A percentile compares a stretch with the other conserved stretches of the same genome.
Conservation (phyloP, 2,888 invertebrate species). For the Globia sparganii region DNA sequence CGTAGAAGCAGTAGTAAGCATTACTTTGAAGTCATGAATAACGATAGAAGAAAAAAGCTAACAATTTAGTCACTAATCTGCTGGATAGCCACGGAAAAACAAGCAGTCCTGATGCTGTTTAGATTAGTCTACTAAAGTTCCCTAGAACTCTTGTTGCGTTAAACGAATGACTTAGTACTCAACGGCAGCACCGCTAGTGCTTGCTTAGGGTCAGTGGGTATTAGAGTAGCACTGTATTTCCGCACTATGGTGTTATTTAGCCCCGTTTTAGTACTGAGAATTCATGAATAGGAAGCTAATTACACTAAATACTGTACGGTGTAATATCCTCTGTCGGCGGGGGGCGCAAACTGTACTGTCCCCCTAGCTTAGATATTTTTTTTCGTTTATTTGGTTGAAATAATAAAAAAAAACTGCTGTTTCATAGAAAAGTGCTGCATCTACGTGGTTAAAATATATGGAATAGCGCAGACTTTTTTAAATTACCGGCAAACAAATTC, state of each 20-base stretch:
- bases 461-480: no score
- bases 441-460: neutral
- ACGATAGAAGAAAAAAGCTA: no score
- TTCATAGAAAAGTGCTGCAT: neutral
- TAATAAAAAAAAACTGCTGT: no score
- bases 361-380: neutral
- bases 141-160: slow-evolving; percentile 3
- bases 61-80: neutral
- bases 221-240: slow-evolving; percentile 1
- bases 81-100: slow-evolving; percentile 1
- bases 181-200: neutral
- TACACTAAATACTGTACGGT: no score
- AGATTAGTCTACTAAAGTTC: neutral
- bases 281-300: neutral
- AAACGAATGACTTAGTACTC: slow-evolving; percentile 23
- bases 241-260: neutral
- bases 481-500: no score
- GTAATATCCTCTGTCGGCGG: no score
- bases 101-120: slow-evolving; percentile 7
- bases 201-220: slow-evolving; percentile 5
- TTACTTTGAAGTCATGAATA: neutral
- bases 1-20: neutral
- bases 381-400: no score
- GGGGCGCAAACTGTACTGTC: no score
- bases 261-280: neutral